Conservation (phyloP, 2,797 vertebrate species). For the Crocodylus rhombifer region DNA sequence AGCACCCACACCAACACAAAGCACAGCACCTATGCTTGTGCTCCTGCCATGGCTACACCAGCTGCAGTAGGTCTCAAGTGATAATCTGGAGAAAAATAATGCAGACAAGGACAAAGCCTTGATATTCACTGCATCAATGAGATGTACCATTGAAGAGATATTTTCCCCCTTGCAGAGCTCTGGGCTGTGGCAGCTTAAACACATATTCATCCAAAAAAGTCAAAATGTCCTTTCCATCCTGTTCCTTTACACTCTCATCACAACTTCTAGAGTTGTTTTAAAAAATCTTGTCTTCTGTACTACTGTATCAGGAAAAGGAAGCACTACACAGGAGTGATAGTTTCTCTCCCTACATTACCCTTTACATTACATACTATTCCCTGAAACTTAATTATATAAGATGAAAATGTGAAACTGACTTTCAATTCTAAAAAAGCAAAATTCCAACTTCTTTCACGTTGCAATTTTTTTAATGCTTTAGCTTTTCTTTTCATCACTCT, state of each 20-base stretch:
- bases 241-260: not conserved
- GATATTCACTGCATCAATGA: not conserved
- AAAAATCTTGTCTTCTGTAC: not conserved
- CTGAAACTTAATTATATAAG: not conserved
- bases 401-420: not conserved
- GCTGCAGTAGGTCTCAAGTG: too few species aligned
- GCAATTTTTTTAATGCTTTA: not conserved
- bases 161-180: not conserved
- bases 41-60: fast-evolving
- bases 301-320: not conserved
- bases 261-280: not conserved
- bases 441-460: not conserved
- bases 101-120: fast-evolving
- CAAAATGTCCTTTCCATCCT: not conserved
- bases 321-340: not conserved
- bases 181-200: not conserved
- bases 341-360: fast-evolving
- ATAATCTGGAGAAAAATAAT: not conserved
- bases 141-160: not conserved
- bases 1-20: too few species aligned
- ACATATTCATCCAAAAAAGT: not conserved
- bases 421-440: not conserved
- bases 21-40: too few species aligned
- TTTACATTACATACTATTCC: not conserved
- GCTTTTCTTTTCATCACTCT: not conserved